Percentiles rank a stretch among this genome's conserved stretches.
Conservation (phyloP, 2,888 invertebrate genomes). For the Tiliacea aurago region DNA sequence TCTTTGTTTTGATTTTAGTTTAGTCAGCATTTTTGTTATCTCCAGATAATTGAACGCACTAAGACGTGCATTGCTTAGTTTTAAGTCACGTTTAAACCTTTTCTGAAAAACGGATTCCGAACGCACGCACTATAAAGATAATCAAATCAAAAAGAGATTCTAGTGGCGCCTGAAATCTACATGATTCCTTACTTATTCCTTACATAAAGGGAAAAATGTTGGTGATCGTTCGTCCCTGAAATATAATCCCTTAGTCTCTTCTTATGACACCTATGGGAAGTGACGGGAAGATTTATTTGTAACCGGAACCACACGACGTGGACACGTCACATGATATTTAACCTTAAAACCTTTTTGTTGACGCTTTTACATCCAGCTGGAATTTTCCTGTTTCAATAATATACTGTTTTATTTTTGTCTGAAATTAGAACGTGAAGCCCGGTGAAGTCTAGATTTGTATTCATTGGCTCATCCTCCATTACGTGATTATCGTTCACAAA, state of each 20-base stretch:
- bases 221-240: not conserved
- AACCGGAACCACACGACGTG: constrained; percentile 18
- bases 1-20: not conserved
- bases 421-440: not conserved
- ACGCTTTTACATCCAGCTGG: not conserved
- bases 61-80: constrained; percentile 5
- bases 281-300: constrained; percentile 40
- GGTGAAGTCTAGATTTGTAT: not conserved
- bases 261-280: constrained; percentile 32
- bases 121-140: constrained; percentile 8
- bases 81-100: constrained; percentile 16
- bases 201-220: constrained; percentile 4
- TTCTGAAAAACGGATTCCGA: not conserved
- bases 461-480: not conserved
- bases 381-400: not conserved
- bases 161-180: not conserved
- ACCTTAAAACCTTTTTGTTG: constrained; percentile 7
- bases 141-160: constrained; percentile 8
- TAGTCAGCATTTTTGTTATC: not conserved
- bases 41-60: not conserved
- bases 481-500: constrained; percentile 37
- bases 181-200: not conserved
- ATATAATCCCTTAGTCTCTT: constrained; percentile 39
- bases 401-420: not conserved
- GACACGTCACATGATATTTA: constrained; percentile 22